A percentile compares a stretch with the other conserved stretches of the same genome.
Evolutionary conservation across 1,140 invertebrate genomes (phyloP).

Genomic region (Bactericera cockerelli): DNA sequence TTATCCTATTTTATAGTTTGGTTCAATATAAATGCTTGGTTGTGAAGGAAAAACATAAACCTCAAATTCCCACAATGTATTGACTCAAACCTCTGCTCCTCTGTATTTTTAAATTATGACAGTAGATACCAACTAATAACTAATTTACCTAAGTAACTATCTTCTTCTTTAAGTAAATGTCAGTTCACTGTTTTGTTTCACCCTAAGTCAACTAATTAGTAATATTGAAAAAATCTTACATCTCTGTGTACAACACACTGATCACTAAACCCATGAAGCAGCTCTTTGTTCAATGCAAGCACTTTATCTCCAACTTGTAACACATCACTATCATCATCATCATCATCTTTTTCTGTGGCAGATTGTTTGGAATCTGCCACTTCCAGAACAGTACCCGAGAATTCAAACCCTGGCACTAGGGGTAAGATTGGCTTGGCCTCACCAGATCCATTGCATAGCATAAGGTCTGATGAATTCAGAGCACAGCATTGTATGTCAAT

Average conservation of each 20-base stretch:
- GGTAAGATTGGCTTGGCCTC: slow-evolving; percentile 32
- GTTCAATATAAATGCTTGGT: too few relatives aligned
- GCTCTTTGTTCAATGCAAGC: slow-evolving; percentile 35
- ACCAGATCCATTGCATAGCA: slow-evolving; percentile 34
- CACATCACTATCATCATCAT: slow-evolving; percentile 15
- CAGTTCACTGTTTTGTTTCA: too few relatives aligned
- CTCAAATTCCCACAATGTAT: too few relatives aligned
- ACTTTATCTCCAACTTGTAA: slow-evolving; percentile 32
- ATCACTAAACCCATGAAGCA: slow-evolving; percentile 36
- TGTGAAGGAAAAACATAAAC: too few relatives aligned
- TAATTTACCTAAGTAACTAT: too few relatives aligned
- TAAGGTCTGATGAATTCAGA: slow-evolving; percentile 40
- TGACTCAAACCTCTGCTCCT: too few relatives aligned
- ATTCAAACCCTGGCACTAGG: slow-evolving; percentile 38
- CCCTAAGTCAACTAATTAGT: too few relatives aligned
- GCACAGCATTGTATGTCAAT: slow-evolving; percentile 39
- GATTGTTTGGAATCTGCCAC: slow-evolving; percentile 26
- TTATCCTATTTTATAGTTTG: too few relatives aligned
- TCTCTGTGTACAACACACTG: slow-evolving; percentile 32
- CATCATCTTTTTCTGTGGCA: slow-evolving; percentile 22
- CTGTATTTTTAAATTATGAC: too few relatives aligned
- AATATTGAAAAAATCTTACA: slow-evolving; percentile 26
- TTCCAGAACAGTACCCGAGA: slow-evolving; percentile 34
- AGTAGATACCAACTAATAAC: too few relatives aligned
- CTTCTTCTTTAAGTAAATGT: too few relatives aligned